Base-by-base conservation (phyloP, 2,113 vertebrate species). In the Ophiodon elongatus region DNA sequence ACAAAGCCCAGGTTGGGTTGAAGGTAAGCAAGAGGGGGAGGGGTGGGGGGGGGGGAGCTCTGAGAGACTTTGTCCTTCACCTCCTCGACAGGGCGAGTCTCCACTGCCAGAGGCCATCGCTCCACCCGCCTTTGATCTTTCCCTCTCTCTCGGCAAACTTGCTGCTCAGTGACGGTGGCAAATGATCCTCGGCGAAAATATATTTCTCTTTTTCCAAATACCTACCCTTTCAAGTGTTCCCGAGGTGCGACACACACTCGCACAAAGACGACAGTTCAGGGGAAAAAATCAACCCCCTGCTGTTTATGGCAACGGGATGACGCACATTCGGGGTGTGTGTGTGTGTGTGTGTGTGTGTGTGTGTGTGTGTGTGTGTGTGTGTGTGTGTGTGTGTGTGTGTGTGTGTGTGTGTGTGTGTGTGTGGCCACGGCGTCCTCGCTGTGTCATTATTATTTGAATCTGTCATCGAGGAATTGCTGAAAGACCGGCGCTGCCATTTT, bases 41-140 rank as follows among this genome's bases (percentile, higher is more conserved):
- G 35, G 25, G 37, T 66, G 66, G 78, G 69, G 63, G 62, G 64
- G 39, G 66, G 66, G 50, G 43, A 83, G 74, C 68, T 79, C 35
- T 10, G 74, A 78, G 76, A 80, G 63, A 85, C 84, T 90, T 83
- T 91, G 91, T 93, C 94, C 93, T 93, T 94, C 92, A 94, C 91
- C 87, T 93, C 77, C 85, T 76, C 73, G 45, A 60, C 63, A 33
- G 76, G 80, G 73, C n/a, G 83, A 81, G 78, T 74, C 79, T 91
- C 88, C 63, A 82, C 39, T 43, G 79, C 94, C 92, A 87, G 88
- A 83, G 89, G 92, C 91, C 88, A 86, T 90, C 83, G 47, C 87
- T 87, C 72, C 47, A 27, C 80, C 82, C 7, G 1, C 63, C 90
- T 93, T 94, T 93, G 90, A 93, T 94, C 91, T 90, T 62, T 81